Conservation (phyloP, 2,797 vertebrate species). For the Okamejei kenojei region DNA sequence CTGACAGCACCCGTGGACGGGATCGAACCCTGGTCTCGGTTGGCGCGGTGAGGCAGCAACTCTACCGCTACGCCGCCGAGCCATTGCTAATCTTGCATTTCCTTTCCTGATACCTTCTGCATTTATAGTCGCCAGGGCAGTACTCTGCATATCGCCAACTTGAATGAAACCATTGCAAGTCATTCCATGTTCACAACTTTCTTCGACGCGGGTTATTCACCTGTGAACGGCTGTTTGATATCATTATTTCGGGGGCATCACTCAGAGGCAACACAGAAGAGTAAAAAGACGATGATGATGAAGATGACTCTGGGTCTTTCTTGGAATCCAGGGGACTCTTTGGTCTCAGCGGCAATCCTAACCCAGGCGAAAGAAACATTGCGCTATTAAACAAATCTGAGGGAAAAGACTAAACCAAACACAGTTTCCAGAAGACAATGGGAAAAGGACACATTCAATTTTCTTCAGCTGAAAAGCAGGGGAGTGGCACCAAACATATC, state of each 20-base stretch:
- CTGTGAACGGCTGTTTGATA: conserved; percentile 68
- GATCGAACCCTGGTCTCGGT: no score
- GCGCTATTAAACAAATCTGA: conserved; percentile 11
- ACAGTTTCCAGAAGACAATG: background rate
- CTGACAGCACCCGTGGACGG: no score
- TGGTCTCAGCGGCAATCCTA: conserved; percentile 84
- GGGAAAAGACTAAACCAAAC: conserved; percentile 41
- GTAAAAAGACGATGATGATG: conserved; percentile 71
- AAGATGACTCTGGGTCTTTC: conserved; percentile 78
- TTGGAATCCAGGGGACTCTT: conserved; percentile 86
- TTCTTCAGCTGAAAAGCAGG: background rate
- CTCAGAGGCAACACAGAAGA: conserved; percentile 89
- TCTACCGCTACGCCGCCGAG: no score
- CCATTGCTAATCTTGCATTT: background rate
- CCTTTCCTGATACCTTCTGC: background rate
- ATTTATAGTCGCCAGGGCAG: no score
- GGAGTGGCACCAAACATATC: background rate
- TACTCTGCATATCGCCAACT: no score
- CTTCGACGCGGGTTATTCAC: conserved; percentile 51
- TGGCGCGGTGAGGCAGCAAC: no score
- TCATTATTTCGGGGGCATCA: conserved; percentile 74
- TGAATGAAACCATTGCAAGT: conserved; percentile 12
- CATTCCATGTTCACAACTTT: background rate
- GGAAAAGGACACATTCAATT: background rate
- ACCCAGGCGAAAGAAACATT: conserved; percentile 46